Evolutionary conservation across 2,888 invertebrate species (phyloP).

Genomic region (Drosophila multiciliata): DNA sequence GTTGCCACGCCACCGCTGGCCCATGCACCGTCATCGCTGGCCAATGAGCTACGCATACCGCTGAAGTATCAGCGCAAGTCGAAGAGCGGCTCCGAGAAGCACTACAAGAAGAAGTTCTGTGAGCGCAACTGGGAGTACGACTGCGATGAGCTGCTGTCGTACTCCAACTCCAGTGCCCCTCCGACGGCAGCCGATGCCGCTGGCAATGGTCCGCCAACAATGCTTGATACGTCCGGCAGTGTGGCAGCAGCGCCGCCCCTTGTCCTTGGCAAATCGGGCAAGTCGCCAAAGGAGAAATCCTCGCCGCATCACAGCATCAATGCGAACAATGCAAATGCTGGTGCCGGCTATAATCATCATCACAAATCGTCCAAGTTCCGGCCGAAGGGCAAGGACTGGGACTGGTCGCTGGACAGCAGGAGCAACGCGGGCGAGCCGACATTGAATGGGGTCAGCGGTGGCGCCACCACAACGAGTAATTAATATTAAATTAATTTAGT

Average conservation of each 20-base stretch:
- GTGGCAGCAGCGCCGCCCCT: slow-evolving; percentile 27
- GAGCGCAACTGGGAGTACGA: slow-evolving; percentile 89
- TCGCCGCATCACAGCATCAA: slow-evolving; percentile 57
- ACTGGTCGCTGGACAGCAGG: slow-evolving; percentile 86
- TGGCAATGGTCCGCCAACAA: slow-evolving; percentile 66
- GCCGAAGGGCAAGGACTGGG: slow-evolving; percentile 91
- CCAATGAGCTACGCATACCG: slow-evolving; percentile 85
- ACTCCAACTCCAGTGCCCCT: slow-evolving; percentile 78
- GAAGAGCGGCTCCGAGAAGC: slow-evolving; percentile 86
- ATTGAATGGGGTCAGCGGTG: slow-evolving; percentile 35
- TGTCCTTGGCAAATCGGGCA: slow-evolving; percentile 48
- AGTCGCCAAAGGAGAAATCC: slow-evolving; percentile 66
- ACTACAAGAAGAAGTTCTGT: slow-evolving; percentile 94
- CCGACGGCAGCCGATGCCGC: slow-evolving; percentile 81
- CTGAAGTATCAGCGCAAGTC: slow-evolving; percentile 87
- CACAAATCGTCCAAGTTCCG: slow-evolving; percentile 88
- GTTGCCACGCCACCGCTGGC: slow-evolving; percentile 82
- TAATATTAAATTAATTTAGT: slow-evolving; percentile 79
- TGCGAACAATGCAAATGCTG: slow-evolving; percentile 22
- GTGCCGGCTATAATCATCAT: slow-evolving; percentile 81
- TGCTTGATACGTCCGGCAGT: slow-evolving; percentile 31
- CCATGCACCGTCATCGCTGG: slow-evolving; percentile 58
- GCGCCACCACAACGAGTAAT: slow-evolving; percentile 74
- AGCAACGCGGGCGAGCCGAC: slow-evolving; percentile 70
- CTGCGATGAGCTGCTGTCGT: slow-evolving; percentile 80